A percentile compares a stretch with the other conserved stretches of the same genome.
phyloP scores from a whole-genome alignment of 2,797 vertebrate species.

The Myotis vivesi region DNA sequence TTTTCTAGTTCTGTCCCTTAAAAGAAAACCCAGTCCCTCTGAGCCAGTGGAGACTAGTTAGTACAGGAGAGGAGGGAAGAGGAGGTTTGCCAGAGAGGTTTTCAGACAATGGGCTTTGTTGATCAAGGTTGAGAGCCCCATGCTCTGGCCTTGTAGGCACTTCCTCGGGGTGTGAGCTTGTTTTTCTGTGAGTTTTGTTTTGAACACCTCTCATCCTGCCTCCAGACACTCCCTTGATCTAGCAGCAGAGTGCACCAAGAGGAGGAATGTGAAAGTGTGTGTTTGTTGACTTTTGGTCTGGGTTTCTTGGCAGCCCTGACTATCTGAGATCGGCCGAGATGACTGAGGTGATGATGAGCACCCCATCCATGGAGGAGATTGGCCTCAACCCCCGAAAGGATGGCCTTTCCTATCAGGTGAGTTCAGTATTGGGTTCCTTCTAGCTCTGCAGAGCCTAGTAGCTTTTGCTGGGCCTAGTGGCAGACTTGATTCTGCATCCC shows the following conservation, averaged over 20 bases:
- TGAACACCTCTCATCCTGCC: background rate
- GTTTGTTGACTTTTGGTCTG: constrained; percentile 63
- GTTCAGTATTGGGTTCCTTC: background rate
- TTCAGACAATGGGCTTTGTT: background rate
- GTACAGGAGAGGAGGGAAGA: background rate
- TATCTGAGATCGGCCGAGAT: constrained; percentile 93
- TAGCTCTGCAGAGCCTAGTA: background rate
- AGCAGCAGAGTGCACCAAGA: background rate
- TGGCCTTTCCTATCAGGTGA: constrained; percentile 95
- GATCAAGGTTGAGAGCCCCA: background rate
- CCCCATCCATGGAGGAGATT: constrained; percentile 95
- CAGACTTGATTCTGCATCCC: background rate
- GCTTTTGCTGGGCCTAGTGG: background rate
- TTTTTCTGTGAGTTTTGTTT: constrained; percentile 39
- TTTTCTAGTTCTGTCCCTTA: background rate
- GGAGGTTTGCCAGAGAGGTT: background rate
- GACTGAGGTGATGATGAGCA: constrained; percentile 98
- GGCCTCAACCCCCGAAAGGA: constrained; percentile 96
- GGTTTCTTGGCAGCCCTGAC: constrained; percentile 88
- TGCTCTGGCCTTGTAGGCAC: background rate
- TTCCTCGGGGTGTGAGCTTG: constrained; percentile 1
- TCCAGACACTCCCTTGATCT: background rate
- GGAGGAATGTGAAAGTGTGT: background rate
- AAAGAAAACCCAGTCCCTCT: constrained; percentile 11
- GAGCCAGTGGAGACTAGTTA: background rate